These are phyloP conservation scores for Lucifuga dentata DNA, from an alignment of 2,113 vertebrate species.

Conservation along the genomic window DNA sequence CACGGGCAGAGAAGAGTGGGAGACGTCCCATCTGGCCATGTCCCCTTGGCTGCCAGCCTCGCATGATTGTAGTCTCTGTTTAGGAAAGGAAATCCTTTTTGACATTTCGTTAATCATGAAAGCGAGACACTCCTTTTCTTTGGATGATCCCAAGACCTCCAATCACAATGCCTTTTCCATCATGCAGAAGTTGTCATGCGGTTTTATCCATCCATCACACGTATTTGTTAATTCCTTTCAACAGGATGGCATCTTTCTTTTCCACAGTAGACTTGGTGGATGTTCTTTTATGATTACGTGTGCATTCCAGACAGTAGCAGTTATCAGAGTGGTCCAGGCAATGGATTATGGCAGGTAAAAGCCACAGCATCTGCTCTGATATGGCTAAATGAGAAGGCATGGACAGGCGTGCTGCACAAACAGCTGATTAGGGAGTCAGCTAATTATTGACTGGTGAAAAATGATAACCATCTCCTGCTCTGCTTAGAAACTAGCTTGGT, in stretches of 20 bases:
- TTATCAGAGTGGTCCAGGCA: constrained; percentile 23
- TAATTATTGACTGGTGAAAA: constrained; percentile 77
- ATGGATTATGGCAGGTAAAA: constrained; percentile 56
- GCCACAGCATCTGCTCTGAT: constrained; percentile 31
- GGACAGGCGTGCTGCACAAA: constrained; percentile 43
- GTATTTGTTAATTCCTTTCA: constrained; percentile 54
- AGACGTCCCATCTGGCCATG: constrained; percentile 56
- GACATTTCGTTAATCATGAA: constrained; percentile 78
- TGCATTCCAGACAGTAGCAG: constrained; percentile 45
- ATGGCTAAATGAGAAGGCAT: constrained; percentile 64
- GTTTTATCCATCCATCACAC: constrained; percentile 76
- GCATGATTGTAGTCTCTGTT: constrained; percentile 67
- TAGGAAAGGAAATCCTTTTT: constrained; percentile 80
- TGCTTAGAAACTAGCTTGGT: constrained; percentile 30
- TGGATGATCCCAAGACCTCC: constrained; percentile 73
- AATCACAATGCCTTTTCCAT: constrained; percentile 74
- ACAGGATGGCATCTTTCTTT: constrained; percentile 41
- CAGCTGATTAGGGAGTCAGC: constrained; percentile 70
- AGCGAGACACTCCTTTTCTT: constrained; percentile 69
- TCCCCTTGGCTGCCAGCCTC: constrained; percentile 47
- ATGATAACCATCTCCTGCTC: constrained; percentile 56
- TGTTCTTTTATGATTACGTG: constrained; percentile 22
- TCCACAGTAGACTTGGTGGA: constrained; percentile 29
- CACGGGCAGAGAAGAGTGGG: constrained; percentile 29
- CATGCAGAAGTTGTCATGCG: constrained; percentile 62